Evolutionary conservation across 2,797 vertebrate species (phyloP), one percentile per base, ranked within the genome.

Genomic region (Phataginus tricuspis): DNA sequence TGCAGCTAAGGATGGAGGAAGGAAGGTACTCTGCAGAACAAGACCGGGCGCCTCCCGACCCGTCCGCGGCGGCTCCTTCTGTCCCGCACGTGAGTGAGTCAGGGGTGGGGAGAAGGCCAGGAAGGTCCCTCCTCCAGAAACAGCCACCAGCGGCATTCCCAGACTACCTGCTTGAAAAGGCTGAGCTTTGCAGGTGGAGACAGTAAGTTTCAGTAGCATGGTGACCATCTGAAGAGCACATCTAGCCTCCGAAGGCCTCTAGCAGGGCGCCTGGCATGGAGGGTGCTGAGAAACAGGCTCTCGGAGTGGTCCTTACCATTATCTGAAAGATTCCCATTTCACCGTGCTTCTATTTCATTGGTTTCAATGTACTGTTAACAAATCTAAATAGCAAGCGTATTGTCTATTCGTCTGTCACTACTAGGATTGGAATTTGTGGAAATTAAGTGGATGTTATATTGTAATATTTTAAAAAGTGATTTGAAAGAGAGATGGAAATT

Each of bases 11-110:
- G 27, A 6, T 11, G 6, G 11, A 1, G 0, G 72, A 12, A 7
- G 8, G 18, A 31, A 6, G 18, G 4, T 10, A 4, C 34, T 2
- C 8, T 21, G 18, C 25, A 23, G 77, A 31, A 12, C 6, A 1
- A 23, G 49, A 31, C 0, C 0, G 3, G 0, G 13, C 25, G 25
- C 23, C 21, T 13, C 45, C 37, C 19, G 11, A 29, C 2, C 10
- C 11, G 0, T 0, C 29, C 4, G 19, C 0, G 11, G 0, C 2
- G 18, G 9, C 5, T 16, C 25, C 39, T 49, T 57, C n/a, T 31
- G 9, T 57, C 16, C 27, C 1, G 19, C 1, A 19, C n/a, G 21
- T 18, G 63, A 39, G 49, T 12, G 5, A 21, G 39, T 15, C 12
- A 4, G 2, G 15, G 49, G 19, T 4, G 4, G 27, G 2, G 11